Conservation (phyloP, 2,113 vertebrate genomes). For the Amblyopsis rosae region DNA sequence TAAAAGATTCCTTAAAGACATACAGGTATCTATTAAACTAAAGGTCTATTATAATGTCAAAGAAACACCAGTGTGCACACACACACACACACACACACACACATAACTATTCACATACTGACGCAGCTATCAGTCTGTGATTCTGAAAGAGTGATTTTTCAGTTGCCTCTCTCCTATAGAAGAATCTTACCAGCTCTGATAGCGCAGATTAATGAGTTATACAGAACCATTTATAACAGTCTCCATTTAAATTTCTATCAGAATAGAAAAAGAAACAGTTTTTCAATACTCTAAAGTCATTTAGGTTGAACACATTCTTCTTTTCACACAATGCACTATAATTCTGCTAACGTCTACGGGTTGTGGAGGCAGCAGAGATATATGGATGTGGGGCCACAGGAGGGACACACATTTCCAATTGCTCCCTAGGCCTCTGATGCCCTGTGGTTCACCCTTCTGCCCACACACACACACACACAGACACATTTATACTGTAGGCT, state of each 20-base stretch:
- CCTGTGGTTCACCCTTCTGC: constrained; percentile 63
- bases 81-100: constrained; percentile 1
- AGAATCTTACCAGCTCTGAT: constrained; percentile 58
- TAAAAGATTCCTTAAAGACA: constrained; percentile 49
- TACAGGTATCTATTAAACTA: constrained; percentile 56
- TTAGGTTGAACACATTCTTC: constrained; percentile 17
- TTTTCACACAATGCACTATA: constrained; percentile 13
- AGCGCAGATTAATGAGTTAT: constrained; percentile 66
- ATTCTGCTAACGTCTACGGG: constrained; percentile 31
- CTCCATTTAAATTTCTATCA: constrained; percentile 45
- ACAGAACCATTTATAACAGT: constrained; percentile 49
- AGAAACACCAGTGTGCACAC: constrained; percentile 8
- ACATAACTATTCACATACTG: neutral
- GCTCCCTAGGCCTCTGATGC: constrained; percentile 41
- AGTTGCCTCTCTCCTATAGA: constrained; percentile 40
- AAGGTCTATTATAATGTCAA: constrained; percentile 50
- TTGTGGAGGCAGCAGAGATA: constrained; percentile 8
- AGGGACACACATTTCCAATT: constrained; percentile 64
- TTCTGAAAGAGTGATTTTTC: constrained; percentile 31
- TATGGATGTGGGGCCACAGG: constrained; percentile 14
- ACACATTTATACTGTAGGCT: neutral
- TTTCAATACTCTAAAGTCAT: constrained; percentile 20
- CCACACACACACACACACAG: neutral
- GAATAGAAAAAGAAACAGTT: constrained; percentile 9
- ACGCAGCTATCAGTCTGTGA: constrained; percentile 16